Percentiles rank a stretch among this genome's conserved stretches.
Conservation (phyloP, 2,888 invertebrate genomes). For the Pasiphila rectangulata region DNA sequence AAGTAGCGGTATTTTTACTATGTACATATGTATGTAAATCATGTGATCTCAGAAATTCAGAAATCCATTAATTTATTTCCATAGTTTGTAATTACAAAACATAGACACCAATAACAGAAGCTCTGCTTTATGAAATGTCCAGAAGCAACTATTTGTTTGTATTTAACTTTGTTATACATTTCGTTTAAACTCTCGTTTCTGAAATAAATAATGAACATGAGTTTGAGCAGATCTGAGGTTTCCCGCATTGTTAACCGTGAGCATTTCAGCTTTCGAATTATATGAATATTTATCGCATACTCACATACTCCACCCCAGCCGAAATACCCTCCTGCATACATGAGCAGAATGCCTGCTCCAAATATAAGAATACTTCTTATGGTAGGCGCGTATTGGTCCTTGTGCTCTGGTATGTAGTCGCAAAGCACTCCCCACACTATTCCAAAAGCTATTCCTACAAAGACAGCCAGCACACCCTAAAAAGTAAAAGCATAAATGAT, state of each 20-base stretch:
- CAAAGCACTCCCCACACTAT: constrained; percentile 65
- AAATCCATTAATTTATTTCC: no score
- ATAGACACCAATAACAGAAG: no score
- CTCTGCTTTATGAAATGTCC: no score
- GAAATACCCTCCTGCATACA: constrained; percentile 56
- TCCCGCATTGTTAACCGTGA: neutral
- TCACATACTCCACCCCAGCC: constrained; percentile 74
- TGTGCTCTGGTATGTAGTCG: constrained; percentile 65
- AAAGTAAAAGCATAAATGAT: constrained; percentile 28
- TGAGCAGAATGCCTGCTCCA: constrained; percentile 58
- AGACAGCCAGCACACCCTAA: constrained; percentile 66
- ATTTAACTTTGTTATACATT: no score
- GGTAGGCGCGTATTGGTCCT: constrained; percentile 63
- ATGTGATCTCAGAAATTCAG: no score
- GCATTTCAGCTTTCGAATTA: neutral
- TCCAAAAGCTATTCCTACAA: constrained; percentile 62
- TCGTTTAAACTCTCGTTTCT: no score
- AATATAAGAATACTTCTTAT: constrained; percentile 67
- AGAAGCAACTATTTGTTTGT: no score
- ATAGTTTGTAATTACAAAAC: no score
- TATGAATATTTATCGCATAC: constrained; percentile 32
- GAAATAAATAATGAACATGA: no score
- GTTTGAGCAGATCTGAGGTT: neutral
- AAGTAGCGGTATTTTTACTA: no score
- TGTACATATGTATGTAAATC: no score